These are phyloP conservation scores for Gadus chalcogrammus DNA, from an alignment of 2,113 vertebrate species.

Conservation along the genomic window DNA sequence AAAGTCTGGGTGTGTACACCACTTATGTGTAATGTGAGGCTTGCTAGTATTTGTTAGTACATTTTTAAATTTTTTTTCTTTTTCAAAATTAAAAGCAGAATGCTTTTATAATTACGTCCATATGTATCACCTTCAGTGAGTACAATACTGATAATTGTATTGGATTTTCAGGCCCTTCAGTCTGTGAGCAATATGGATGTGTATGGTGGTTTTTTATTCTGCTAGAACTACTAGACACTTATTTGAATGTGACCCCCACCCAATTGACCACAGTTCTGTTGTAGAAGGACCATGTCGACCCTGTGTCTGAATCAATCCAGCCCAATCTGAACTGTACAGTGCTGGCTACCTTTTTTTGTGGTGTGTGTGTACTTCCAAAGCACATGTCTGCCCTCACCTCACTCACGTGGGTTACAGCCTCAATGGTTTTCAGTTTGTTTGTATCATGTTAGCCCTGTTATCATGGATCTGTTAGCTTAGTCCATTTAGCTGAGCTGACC, in stretches of 20 bases:
- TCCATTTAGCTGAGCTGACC: conserved; percentile 33
- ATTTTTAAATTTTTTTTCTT: background rate
- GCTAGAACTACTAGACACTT: too few relatives aligned
- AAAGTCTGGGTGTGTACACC: background rate
- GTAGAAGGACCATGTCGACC: too few relatives aligned
- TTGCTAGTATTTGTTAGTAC: conserved; percentile 10
- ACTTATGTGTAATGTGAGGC: conserved; percentile 7
- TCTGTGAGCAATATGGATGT: too few relatives aligned
- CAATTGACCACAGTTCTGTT: background rate
- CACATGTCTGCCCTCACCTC: background rate
- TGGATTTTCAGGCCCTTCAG: too few relatives aligned
- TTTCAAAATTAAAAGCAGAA: background rate
- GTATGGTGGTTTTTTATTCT: too few relatives aligned
- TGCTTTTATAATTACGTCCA: background rate
- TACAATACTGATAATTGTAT: too few relatives aligned
- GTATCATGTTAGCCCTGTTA: conserved; percentile 34
- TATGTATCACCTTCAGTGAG: too few relatives aligned
- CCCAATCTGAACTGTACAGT: too few relatives aligned
- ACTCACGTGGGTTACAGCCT: background rate
- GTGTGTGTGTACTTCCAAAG: too few relatives aligned
- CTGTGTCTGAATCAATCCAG: too few relatives aligned
- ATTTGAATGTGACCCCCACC: too few relatives aligned
- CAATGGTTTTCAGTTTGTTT: conserved; percentile 17
- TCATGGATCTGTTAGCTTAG: background rate
- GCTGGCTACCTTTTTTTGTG: too few relatives aligned